A percentile compares a stretch with the other conserved stretches of the same genome.
Conservation (phyloP, 2,888 invertebrate genomes). For the Parnassius orleans region DNA sequence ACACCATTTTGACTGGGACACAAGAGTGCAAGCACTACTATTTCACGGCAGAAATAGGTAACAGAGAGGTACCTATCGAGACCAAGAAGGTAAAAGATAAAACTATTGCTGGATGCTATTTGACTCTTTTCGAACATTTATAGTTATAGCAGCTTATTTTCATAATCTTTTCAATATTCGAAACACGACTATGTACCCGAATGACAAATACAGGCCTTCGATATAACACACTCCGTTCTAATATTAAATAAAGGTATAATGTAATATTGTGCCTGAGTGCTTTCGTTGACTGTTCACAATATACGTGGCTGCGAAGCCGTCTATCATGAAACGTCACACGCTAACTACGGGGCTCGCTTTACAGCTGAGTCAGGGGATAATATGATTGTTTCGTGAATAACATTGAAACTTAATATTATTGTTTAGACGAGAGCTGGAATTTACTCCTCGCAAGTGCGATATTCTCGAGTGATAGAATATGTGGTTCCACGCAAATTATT, state of each 20-base stretch:
- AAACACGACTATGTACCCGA: conserved; percentile 18
- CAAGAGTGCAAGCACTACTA: too few species aligned
- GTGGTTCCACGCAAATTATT: too few species aligned
- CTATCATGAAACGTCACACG: conserved; percentile 23
- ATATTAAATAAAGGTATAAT: conserved; percentile 24
- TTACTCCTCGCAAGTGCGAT: background rate
- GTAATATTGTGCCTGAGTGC: conserved; percentile 17
- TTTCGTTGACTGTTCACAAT: conserved; percentile 16
- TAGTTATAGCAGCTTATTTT: background rate
- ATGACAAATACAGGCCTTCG: conserved; percentile 14
- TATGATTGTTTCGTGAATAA: conserved; percentile 21
- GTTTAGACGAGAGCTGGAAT: background rate
- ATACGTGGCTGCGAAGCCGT: conserved; percentile 15
- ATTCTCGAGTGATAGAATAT: background rate
- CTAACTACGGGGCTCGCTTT: conserved; percentile 17
- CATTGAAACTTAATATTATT: conserved; percentile 19
- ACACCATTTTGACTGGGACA: too few species aligned
- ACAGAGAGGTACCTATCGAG: too few species aligned
- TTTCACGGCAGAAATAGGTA: too few species aligned
- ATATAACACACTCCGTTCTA: conserved; percentile 10
- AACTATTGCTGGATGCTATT: too few species aligned
- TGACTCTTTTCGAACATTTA: background rate
- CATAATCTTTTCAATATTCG: conserved; percentile 6
- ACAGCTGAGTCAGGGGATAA: conserved; percentile 24
- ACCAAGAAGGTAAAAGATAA: too few species aligned